Base-by-base conservation (phyloP, 1,140 invertebrate genomes). In the Kradibia gibbosae region DNA sequence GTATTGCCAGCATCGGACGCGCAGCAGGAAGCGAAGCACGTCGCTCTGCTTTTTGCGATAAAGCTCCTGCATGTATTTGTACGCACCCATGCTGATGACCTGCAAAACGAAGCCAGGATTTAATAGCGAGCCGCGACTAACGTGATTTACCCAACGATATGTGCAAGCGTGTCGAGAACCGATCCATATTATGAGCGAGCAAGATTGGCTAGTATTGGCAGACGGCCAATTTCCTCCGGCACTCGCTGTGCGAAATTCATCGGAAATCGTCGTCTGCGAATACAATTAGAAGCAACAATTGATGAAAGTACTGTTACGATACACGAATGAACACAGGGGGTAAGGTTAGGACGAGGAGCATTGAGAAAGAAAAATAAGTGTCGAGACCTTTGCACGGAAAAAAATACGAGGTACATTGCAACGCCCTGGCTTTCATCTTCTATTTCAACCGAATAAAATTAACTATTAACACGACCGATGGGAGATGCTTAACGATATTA, bases 41-140 rank as follows among this genome's bases (percentile, higher is more conserved):
- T 99, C 98, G 88, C 96, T 98, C 92, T 99, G 98, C 93, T 99
- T 99, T 93, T 99, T 99, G 83, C 98, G 95, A 91, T 99, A 99
- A 84, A 99, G 93, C 90, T 99, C 99, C 92, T 99, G 97, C 93
- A 99, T 98, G 93, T 99, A 99, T 91, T 98, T 98, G 93, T 99
- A 99, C 82, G 98, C 99, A 90, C 99, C 99, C 99, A 99, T 99
- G 79, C 86, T 92, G 86, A 85, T 80, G 71, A 78, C 83, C 91
- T 92, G 84, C 48, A 88, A 88, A 55, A 20, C 48, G 75, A 79
- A 77, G n/a, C 13, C 5, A 42, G n/a, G n/a, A 71, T 22, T 28
- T 48, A 45, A 28, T 53, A 45, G 5, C 42, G 42, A 8, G 42
- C 7, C 42, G 42, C 42, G 13, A 45, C 42, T 5, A 5, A 13